Conservation (phyloP, 53 echinoderm and acorn worm genomes). For the Luidia sarsii region DNA sequence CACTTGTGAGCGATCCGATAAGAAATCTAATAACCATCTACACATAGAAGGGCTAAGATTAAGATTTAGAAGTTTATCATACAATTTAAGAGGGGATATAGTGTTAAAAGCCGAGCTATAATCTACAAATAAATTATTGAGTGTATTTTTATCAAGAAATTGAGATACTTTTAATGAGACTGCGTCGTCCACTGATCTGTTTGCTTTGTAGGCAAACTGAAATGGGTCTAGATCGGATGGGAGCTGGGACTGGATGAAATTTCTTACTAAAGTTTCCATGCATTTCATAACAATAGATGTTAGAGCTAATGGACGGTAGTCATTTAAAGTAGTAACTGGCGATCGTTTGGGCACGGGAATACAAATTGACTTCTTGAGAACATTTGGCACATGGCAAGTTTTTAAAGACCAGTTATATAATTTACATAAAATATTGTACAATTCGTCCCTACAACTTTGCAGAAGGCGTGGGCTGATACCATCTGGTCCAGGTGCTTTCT, state of each 20-base stretch:
- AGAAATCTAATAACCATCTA: not conserved
- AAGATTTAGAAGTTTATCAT: not conserved
- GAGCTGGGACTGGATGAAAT: slow-evolving; percentile 8
- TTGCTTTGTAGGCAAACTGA: not conserved
- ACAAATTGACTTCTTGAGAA: not conserved
- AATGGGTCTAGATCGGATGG: not conserved
- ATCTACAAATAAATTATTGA: slow-evolving; percentile 40
- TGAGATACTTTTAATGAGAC: not conserved
- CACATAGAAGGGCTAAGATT: not conserved
- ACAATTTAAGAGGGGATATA: slow-evolving; percentile 7
- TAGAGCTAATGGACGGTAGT: slow-evolving; percentile 7
- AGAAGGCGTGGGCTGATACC: not conserved
- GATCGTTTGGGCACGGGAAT: slow-evolving; percentile 13
- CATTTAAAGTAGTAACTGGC: not conserved
- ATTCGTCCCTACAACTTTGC: slow-evolving; percentile 4
- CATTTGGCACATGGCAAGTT: not conserved
- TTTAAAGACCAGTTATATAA: slow-evolving; percentile 22
- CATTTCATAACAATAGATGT: slow-evolving; percentile 38
- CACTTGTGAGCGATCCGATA: slow-evolving; percentile 1
- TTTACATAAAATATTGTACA: slow-evolving; percentile 18
- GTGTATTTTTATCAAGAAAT: slow-evolving; percentile 1
- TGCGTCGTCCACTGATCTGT: slow-evolving; percentile 16
- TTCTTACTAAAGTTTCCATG: slow-evolving; percentile 20
- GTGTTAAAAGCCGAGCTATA: slow-evolving; percentile 23
- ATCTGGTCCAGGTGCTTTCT: slow-evolving; percentile 39